These are phyloP conservation scores for Epinephelus fuscoguttatus DNA, from an alignment of 2,113 vertebrate species.

Conservation along the genomic window DNA sequence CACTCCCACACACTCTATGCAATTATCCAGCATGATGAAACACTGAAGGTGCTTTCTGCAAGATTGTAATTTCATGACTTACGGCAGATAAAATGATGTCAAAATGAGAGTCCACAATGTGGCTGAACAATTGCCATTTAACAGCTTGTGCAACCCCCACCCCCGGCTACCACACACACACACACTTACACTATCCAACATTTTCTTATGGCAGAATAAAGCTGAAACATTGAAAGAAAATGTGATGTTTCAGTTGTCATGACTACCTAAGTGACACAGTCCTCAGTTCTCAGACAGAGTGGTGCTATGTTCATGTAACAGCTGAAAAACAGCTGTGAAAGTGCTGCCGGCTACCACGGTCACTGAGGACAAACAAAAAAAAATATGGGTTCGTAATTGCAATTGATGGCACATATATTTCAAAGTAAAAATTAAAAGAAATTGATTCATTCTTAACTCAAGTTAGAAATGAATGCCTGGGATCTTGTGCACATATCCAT, in stretches of 20 bases:
- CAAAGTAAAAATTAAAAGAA: conserved; percentile 14
- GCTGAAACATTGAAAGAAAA: conserved; percentile 43
- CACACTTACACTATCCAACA: background rate
- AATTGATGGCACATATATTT: background rate
- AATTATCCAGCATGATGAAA: conserved; percentile 64
- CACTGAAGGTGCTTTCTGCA: conserved; percentile 51
- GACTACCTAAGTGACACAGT: conserved; percentile 49
- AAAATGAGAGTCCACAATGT: conserved; percentile 35
- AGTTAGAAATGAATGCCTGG: background rate
- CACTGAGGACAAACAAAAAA: background rate
- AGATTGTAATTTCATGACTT: conserved; percentile 61
- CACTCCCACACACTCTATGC: conserved; percentile 49
- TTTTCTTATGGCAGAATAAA: conserved; percentile 34
- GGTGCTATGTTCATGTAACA: conserved; percentile 22
- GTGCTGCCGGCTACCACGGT: background rate
- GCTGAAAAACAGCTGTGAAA: conserved; percentile 28
- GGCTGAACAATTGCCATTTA: conserved; percentile 50
- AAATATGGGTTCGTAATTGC: background rate
- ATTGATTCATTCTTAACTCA: conserved; percentile 6
- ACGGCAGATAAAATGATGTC: conserved; percentile 43
- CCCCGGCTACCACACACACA: conserved; percentile 19
- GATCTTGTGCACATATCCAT: conserved; percentile 15
- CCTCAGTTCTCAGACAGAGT: conserved; percentile 26
- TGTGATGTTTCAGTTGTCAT: conserved; percentile 62
- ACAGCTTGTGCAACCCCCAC: conserved; percentile 1